Evolutionary conservation across 2,113 vertebrate genomes (phyloP), one percentile per base, ranked within the genome.

Genomic region (Semnornis frantzii): DNA sequence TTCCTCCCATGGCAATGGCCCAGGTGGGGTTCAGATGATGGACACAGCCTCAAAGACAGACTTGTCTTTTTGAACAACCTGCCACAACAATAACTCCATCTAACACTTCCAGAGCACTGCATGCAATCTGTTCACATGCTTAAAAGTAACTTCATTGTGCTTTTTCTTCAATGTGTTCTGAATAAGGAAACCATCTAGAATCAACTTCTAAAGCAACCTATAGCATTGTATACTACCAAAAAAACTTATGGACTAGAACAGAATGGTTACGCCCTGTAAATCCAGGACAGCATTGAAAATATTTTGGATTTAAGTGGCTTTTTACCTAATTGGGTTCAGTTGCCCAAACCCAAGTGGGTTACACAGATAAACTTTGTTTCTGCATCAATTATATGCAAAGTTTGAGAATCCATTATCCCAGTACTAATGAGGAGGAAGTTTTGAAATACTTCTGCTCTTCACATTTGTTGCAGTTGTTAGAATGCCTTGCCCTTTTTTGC

Each of bases 1-100:
- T 28, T 73, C 39, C 24, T 79, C 6, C 59, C 2, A 0, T 6
- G 14, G 44, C 7, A 73, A 31, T 0, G 3, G 50, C 39, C 17
- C 20, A 37, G 33, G 7, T 0, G 0, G 3, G 50, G 17, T 33
- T 54, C 46, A 59, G 34, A 44, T 59, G 39, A 58, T 12, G n/a
- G 34, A 44, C 0, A 0, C 0, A 2, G 39, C 15, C 80, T 71
- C 15, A 9, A 13, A 13, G 16, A 68, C 17, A 3, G 3, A 31
- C 21, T 3, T 14, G 4, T 44, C n/a, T 46, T 80, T 77, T 20
- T 25, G 52, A 39, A 85, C 33, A 54, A 9, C 4, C 5, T 64
- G 68, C 7, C 15, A n/a, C 12, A 71, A 33, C 8, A 39, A 15
- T 18, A 80, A 33, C 24, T 71, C 78, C 42, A 64, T 12, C 42